Base-by-base conservation (phyloP, 2,797 vertebrate species). In the Momotus momota region DNA sequence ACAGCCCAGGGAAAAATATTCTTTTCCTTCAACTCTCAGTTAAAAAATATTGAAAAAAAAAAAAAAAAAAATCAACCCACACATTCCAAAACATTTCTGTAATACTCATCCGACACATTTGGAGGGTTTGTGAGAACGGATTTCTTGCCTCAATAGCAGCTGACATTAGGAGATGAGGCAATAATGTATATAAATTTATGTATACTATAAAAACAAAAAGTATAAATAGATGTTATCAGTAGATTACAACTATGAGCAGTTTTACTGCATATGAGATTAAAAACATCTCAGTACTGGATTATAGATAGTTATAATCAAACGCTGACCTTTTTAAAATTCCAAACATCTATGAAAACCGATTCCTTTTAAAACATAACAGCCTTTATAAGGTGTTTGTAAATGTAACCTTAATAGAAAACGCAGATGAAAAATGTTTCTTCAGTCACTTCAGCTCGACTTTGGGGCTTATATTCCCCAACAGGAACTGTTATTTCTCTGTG, bases 301-400 rank as follows among this genome's bases (percentile, higher is more conserved):
- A 92, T 3, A 86, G 81, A 88, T 12, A 92, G 41, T 61, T 88
- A 64, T 29, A 90, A 94, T 65, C 84, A 90, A 92, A 91, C 29
- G 41, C 72, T 65, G 75, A 74, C 72, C 72, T 93, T 93, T 90
- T 90, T 54, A 77, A 84, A 90, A 94, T 79, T 91, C 87, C 27
- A 69, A 86, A 58, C 62, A 69, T 43, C 66, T 55, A 10, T 3
- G 48, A 64, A 93, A 96, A 93, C 12, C 2, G 1, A 83, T 65
- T 74, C 17, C 29, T 81, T 83, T 86, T 49, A 52, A 35, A 81
- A 77, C 25, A 31, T 18, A 62, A 70, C 5, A 55, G 55, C 9
- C 20, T 90, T 57, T 82, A 25, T 60, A 69, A 75, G n/a, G 35
- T 70, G 60, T 73, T 94, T 46, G 27, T 31, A 91, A 94, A 77